A percentile compares a stretch with the other conserved stretches of the same genome.
These are phyloP conservation scores for Xiphophorus birchmanni DNA, from an alignment of 2,797 vertebrate species.

Conservation along the genomic window DNA sequence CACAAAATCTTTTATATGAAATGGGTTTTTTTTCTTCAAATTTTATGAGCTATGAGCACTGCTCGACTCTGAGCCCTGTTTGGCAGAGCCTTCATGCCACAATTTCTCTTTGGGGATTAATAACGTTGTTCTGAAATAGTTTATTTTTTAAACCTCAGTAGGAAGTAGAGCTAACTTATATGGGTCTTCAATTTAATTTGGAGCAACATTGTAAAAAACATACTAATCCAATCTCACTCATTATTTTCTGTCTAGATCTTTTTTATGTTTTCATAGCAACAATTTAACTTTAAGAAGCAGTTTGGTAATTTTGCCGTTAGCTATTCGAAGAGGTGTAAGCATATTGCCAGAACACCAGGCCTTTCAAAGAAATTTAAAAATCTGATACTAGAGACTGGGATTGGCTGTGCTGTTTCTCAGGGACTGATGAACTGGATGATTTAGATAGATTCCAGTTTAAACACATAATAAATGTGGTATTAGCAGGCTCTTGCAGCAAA, in stretches of 20 bases:
- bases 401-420: not conserved
- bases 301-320: not conserved
- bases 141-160: conserved; percentile 1
- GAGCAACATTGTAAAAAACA: not conserved
- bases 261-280: not conserved
- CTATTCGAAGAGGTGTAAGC: not conserved
- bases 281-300: not conserved
- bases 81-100: conserved; percentile 6
- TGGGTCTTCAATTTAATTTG: conserved; percentile 14
- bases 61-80: not conserved
- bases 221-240: not conserved
- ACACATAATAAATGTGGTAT: not conserved
- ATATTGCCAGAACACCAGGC: not conserved
- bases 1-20: conserved; percentile 25
- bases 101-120: not conserved
- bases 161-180: not conserved
- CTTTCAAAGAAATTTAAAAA: not conserved
- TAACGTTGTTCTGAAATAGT: conserved; percentile 14
- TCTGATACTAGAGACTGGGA: not conserved
- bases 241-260: not conserved
- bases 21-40: not conserved
- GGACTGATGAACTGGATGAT: not conserved
- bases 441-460: not conserved
- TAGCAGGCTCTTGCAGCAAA: not conserved
- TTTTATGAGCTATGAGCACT: conserved; percentile 26